A percentile compares a stretch with the other conserved stretches of the same genome.
These are phyloP conservation scores for Brienomyrus brachyistius DNA, from an alignment of 2,113 vertebrate species.

Conservation along the genomic window DNA sequence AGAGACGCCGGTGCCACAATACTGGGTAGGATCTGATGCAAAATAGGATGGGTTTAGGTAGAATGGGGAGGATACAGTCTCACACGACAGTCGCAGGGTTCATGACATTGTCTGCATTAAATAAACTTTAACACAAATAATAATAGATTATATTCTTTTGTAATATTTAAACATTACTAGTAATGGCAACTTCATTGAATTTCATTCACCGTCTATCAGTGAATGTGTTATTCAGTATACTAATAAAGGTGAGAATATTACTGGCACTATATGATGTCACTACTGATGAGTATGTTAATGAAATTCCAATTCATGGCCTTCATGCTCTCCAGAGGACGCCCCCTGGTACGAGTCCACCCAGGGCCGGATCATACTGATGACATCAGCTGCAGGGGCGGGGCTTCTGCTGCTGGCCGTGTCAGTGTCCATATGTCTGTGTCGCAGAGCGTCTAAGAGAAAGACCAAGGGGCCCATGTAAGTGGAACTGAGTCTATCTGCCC, in stretches of 20 bases:
- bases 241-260: background rate
- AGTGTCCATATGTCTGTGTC: slow-evolving; percentile 46
- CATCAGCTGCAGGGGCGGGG: slow-evolving; percentile 12
- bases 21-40: background rate
- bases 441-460: slow-evolving; percentile 39
- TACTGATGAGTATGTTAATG: background rate
- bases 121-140: background rate
- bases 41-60: background rate
- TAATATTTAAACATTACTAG: background rate
- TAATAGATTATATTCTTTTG: background rate
- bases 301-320: background rate
- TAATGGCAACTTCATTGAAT: background rate
- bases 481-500: background rate
- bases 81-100: background rate
- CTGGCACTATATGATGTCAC: background rate
- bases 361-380: slow-evolving; percentile 45
- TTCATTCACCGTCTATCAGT: background rate
- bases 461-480: slow-evolving; percentile 66
- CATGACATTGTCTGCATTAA: background rate
- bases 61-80: background rate
- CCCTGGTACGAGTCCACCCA: slow-evolving; percentile 51
- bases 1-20: background rate
- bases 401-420: slow-evolving; percentile 46
- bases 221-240: background rate
- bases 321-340: slow-evolving; percentile 45